These are phyloP conservation scores for Drosophila pseudotalamancana DNA, from an alignment of 2,888 invertebrate genomes.

Conservation along the genomic window DNA sequence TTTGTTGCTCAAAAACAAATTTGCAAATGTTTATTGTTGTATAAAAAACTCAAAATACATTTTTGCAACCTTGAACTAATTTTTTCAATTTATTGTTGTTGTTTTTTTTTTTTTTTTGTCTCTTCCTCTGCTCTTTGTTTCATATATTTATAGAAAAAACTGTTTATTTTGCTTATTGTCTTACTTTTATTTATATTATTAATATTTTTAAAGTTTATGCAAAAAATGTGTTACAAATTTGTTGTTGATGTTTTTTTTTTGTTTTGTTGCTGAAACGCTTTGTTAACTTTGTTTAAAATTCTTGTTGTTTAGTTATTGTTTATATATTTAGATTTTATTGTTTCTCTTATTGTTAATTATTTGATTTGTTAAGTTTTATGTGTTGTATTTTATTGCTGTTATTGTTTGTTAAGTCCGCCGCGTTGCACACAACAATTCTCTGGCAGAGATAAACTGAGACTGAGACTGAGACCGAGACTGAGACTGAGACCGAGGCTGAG, in stretches of 20 bases:
- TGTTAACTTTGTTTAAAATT: slow-evolving; percentile 75
- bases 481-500: slow-evolving; percentile 64
- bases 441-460: slow-evolving; percentile 80
- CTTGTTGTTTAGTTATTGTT: slow-evolving; percentile 67
- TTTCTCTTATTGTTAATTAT: slow-evolving; percentile 39
- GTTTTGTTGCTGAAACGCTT: slow-evolving; percentile 75
- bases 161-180: slow-evolving; percentile 32
- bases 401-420: slow-evolving; percentile 64
- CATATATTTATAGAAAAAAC: slow-evolving; percentile 43
- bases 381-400: slow-evolving; percentile 30
- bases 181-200: slow-evolving; percentile 21
- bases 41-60: slow-evolving; percentile 47
- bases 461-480: slow-evolving; percentile 61
- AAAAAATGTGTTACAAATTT: slow-evolving; percentile 58
- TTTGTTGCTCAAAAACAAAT: slow-evolving; percentile 35
- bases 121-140: neutral
- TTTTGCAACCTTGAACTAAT: slow-evolving; percentile 64
- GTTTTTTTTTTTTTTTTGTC: neutral
- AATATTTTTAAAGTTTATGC: slow-evolving; percentile 29
- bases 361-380: slow-evolving; percentile 27
- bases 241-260: slow-evolving; percentile 13
- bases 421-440: slow-evolving; percentile 79
- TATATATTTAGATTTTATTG: slow-evolving; percentile 11
- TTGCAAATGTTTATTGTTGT: slow-evolving; percentile 27
- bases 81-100: slow-evolving; percentile 23